phyloP scores from a whole-genome alignment of 2,888 invertebrate genomes.

The Drosophila infuscata region DNA sequence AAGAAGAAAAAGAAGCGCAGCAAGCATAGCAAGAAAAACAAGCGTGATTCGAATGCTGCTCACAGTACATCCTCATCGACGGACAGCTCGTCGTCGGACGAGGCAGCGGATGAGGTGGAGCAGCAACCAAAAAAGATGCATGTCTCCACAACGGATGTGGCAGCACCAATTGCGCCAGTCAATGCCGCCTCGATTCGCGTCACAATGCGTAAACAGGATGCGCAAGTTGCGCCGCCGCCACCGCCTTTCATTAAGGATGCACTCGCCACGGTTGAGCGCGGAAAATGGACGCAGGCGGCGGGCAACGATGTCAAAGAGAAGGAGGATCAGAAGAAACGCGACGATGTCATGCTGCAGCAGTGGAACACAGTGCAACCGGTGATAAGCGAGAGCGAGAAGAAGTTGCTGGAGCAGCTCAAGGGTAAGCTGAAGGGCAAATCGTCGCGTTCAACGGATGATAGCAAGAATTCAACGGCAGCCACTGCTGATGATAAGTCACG shows the following conservation, averaged over 20 bases:
- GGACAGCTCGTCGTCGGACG: slow-evolving; percentile 74
- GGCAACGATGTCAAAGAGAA: slow-evolving; percentile 46
- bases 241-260: slow-evolving; percentile 63
- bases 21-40: slow-evolving; percentile 86
- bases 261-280: slow-evolving; percentile 49
- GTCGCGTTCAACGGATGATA: slow-evolving; percentile 64
- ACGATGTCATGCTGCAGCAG: slow-evolving; percentile 86
- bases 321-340: slow-evolving; percentile 82
- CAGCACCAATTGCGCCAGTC: slow-evolving; percentile 1
- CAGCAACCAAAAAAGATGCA: slow-evolving; percentile 61
- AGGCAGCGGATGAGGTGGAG: slow-evolving; percentile 51
- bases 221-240: slow-evolving; percentile 67
- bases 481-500: slow-evolving; percentile 67
- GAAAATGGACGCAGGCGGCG: slow-evolving; percentile 84
- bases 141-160: slow-evolving; percentile 16
- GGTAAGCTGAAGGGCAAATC: slow-evolving; percentile 83
- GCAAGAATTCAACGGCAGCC: slow-evolving; percentile 51
- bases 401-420: slow-evolving; percentile 86
- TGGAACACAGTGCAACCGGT: slow-evolving; percentile 87
- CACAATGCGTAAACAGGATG: slow-evolving; percentile 86
- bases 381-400: slow-evolving; percentile 87
- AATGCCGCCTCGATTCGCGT: slow-evolving; percentile 88
- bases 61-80: slow-evolving; percentile 71
- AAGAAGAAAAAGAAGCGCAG: slow-evolving; percentile 86
- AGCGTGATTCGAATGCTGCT: slow-evolving; percentile 54